A percentile compares a stretch with the other conserved stretches of the same genome.
Evolutionary conservation across 64 coral and sea anemone species (phyloP).

Genomic region (Actinia tenebrosa): DNA sequence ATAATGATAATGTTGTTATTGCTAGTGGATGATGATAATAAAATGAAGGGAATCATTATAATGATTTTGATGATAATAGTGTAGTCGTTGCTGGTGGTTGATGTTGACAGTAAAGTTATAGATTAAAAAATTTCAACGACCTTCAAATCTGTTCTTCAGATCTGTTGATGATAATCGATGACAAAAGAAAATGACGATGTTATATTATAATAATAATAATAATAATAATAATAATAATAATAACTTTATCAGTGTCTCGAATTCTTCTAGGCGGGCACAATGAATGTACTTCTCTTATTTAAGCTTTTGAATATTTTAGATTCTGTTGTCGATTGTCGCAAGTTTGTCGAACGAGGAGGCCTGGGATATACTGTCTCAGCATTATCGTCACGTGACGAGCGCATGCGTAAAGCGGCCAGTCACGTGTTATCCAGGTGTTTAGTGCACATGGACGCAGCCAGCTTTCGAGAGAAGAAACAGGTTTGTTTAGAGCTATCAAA

Average conservation of each 20-base stretch:
- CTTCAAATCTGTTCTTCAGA: too few relatives aligned
- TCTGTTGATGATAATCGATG: too few relatives aligned
- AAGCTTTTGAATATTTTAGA: conserved; percentile 5
- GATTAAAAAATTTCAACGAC: too few relatives aligned
- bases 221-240: too few relatives aligned
- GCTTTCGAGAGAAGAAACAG: conserved; percentile 76
- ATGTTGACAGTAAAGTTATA: too few relatives aligned
- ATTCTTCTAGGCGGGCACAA: too few relatives aligned
- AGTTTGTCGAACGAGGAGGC: conserved; percentile 71
- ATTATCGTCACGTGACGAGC: conserved; percentile 77
- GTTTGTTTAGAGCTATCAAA: neutral
- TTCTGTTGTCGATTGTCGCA: conserved; percentile 72
- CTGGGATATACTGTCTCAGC: conserved; percentile 49
- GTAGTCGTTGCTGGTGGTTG: neutral
- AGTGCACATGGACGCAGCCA: conserved; percentile 58
- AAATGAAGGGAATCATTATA: neutral
- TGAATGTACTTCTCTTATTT: neutral
- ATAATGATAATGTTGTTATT: neutral
- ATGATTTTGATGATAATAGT: neutral
- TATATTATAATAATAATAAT: too few relatives aligned
- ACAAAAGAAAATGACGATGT: too few relatives aligned
- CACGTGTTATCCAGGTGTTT: conserved; percentile 67
- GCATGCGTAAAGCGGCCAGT: conserved; percentile 73
- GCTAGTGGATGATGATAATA: neutral
- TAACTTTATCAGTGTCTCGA: too few relatives aligned